These are phyloP conservation scores for Bolborhynchus lineola DNA, from an alignment of 2,113 vertebrate species.

Conservation along the genomic window DNA sequence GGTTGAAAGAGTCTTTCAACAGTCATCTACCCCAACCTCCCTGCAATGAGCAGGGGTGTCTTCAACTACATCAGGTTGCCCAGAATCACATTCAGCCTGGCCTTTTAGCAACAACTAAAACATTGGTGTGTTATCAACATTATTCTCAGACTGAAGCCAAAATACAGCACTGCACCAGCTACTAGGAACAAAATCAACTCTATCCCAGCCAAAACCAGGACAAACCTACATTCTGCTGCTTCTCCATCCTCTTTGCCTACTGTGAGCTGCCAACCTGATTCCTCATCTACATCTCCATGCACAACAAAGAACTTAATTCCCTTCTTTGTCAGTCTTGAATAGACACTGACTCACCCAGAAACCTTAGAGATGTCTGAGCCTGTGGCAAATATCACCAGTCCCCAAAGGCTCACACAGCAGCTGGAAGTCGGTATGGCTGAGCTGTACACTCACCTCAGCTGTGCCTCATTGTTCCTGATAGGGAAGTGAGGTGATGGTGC, in stretches of 20 bases:
- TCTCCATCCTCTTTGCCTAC: background rate
- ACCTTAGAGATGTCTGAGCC: background rate
- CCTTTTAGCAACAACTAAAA: background rate
- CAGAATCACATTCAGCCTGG: background rate
- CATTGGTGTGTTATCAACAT: background rate
- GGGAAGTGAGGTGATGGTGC: background rate
- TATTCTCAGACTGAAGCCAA: background rate
- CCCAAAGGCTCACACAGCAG: background rate
- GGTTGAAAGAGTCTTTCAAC: background rate
- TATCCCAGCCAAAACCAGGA: background rate
- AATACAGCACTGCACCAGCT: background rate
- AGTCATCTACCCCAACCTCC: background rate
- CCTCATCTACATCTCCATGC: background rate
- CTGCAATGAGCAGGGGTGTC: background rate
- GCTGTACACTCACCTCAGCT: background rate
- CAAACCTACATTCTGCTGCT: background rate
- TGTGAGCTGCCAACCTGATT: background rate
- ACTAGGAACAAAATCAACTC: background rate
- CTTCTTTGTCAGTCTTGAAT: background rate
- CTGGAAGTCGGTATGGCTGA: background rate
- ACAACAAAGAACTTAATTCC: background rate
- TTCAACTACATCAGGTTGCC: background rate
- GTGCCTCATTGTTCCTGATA: accelerated
- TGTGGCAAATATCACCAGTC: background rate
- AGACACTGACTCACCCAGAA: background rate